Evolutionary conservation across 2,113 vertebrate species (phyloP), one percentile per base, ranked within the genome.

Genomic region (Camelus dromedarius): DNA sequence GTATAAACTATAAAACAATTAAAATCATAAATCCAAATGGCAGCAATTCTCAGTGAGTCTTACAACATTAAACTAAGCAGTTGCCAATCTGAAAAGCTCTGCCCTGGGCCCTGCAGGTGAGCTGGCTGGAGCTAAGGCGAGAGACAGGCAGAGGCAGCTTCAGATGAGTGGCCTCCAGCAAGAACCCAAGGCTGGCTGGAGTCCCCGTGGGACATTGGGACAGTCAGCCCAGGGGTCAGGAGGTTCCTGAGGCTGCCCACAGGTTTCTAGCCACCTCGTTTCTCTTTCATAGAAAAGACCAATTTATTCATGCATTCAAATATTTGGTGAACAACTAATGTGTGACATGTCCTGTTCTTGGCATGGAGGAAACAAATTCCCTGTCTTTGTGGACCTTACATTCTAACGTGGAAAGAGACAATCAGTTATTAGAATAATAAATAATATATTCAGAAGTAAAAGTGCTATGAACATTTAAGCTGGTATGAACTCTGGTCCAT

Each of bases 1-100:
- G 79, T 95, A 94, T 92, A 91, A 97, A 95, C 58, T 94, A 35
- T 95, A 98, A 98, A 98, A 98, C 95, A 97, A 97, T 97, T 97
- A 97, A 96, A 97, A 89, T 81, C 89, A 97, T 98, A 98, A 98
- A 95, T 79, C 70, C 89, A 93, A 97, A 96, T 92, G 85, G 93
- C 91, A 98, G 85, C 69, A 48, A 83, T 91, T 96, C 91, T 89
- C 86, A 95, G 91, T 4, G 52, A 96, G 70, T 95, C 95, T 97
- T 96, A 89, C 73, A 66, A 96, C 91, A 96, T 90, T 69, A 19
- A 75, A 52, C 83, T 56, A n/a, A 86, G 77, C 38, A 76, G 80
- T 42, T 97, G 97, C 93, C 86, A 95, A 83, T 58, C 52, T 30
- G 73, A 24, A 87, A 62, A 93, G 69, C 95, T 94, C 50, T 95